Evolutionary conservation across 35 echinoderm and acorn worm species (phyloP).

Genomic region (Diadema setosum): DNA sequence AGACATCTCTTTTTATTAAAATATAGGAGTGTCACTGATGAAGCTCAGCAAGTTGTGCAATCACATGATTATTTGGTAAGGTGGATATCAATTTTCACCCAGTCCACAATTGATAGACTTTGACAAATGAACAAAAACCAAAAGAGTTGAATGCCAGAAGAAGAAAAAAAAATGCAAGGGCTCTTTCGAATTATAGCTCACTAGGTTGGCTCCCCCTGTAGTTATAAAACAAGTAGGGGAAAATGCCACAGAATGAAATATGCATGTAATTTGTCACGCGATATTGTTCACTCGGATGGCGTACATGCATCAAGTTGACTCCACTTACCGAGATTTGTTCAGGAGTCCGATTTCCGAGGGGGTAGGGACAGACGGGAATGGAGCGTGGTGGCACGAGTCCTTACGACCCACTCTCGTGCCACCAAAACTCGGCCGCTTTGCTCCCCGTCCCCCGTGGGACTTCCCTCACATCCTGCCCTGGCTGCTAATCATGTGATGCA

Average conservation of each 20-base stretch:
- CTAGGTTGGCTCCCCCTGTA: not conserved
- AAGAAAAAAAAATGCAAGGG: not conserved
- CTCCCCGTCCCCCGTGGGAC: not conserved
- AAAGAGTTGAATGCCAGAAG: not conserved
- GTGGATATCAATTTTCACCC: too few species aligned
- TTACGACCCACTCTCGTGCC: not conserved
- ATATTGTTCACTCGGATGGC: not conserved
- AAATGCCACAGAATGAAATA: conserved; percentile 3
- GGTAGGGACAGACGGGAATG: not conserved
- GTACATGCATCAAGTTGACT: not conserved
- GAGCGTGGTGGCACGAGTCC: not conserved
- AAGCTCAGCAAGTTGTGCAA: too few species aligned
- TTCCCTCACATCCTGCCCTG: not conserved
- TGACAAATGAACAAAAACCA: not conserved
- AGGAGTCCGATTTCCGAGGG: not conserved
- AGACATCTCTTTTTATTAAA: too few species aligned
- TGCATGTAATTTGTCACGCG: conserved; percentile 10
- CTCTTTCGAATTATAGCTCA: not conserved
- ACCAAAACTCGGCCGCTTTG: not conserved
- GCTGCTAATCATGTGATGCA: not conserved
- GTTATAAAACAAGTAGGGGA: not conserved
- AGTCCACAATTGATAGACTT: too few species aligned
- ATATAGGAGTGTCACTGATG: too few species aligned
- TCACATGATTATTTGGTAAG: too few species aligned
- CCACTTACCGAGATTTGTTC: not conserved